A percentile compares a stretch with the other conserved stretches of the same genome.
These are phyloP conservation scores for Himalopsyche japonica DNA, from an alignment of 2,888 invertebrate genomes.

Conservation along the genomic window DNA sequence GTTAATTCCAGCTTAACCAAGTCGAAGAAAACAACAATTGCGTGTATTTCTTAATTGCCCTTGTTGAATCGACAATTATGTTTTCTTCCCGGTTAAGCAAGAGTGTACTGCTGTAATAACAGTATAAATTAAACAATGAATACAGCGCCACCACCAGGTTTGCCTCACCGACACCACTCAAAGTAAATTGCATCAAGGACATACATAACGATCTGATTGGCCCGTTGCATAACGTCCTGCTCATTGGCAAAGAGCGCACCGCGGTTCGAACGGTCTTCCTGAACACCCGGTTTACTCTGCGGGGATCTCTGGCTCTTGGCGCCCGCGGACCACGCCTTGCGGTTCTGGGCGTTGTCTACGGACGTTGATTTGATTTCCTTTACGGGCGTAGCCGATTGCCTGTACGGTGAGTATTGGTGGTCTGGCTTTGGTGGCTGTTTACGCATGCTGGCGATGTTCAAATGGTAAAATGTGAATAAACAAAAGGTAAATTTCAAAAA, in stretches of 20 bases:
- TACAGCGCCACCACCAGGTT: neutral
- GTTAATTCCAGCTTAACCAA: no score
- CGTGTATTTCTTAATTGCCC: no score
- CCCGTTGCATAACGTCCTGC: slow-evolving; percentile 81
- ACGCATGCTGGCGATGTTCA: slow-evolving; percentile 20
- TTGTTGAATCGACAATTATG: no score
- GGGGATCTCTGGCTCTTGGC: slow-evolving; percentile 46
- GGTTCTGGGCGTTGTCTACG: slow-evolving; percentile 44
- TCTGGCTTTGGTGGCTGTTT: slow-evolving; percentile 31
- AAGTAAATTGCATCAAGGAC: slow-evolving; percentile 49
- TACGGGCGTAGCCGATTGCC: slow-evolving; percentile 13
- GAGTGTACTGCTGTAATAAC: no score
- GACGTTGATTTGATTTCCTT: slow-evolving; percentile 12
- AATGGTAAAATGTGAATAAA: slow-evolving; percentile 15
- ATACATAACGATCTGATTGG: slow-evolving; percentile 88
- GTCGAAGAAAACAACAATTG: no score
- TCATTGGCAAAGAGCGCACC: slow-evolving; percentile 68
- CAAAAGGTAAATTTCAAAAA: neutral
- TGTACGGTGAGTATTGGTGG: slow-evolving; percentile 33
- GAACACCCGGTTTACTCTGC: slow-evolving; percentile 50
- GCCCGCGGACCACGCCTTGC: slow-evolving; percentile 47
- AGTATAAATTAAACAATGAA: no score
- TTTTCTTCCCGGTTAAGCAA: no score
- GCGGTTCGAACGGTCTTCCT: slow-evolving; percentile 60
- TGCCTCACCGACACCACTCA: neutral